These are phyloP conservation scores for Macropus fuliginosus DNA, from an alignment of 2,797 vertebrate species.

Conservation along the genomic window DNA sequence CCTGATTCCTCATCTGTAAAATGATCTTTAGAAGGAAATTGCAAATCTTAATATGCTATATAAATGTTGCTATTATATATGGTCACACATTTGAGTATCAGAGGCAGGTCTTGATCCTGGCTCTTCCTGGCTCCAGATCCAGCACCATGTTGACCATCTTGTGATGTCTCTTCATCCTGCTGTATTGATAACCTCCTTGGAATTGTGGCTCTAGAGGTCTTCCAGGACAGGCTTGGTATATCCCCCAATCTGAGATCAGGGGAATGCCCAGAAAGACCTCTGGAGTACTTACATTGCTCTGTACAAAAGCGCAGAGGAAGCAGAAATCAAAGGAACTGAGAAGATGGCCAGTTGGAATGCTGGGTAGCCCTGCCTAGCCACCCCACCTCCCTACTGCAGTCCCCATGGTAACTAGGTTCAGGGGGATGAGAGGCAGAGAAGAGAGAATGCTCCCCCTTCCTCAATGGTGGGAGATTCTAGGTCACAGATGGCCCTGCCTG, in stretches of 20 bases:
- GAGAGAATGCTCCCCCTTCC: slow-evolving; percentile 82
- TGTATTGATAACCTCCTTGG: neutral
- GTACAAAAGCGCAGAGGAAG: slow-evolving; percentile 77
- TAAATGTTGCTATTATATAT: neutral
- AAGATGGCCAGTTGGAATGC: slow-evolving; percentile 54
- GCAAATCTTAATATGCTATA: neutral
- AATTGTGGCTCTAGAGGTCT: neutral
- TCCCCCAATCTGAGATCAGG: neutral
- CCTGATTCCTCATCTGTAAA: neutral
- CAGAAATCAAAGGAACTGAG: slow-evolving; percentile 17
- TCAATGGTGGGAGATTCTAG: slow-evolving; percentile 84
- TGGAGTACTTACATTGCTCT: neutral
- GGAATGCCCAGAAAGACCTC: neutral
- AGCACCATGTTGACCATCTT: neutral
- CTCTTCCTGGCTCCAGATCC: neutral
- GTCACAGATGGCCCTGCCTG: slow-evolving; percentile 85
- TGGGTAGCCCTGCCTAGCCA: slow-evolving; percentile 78
- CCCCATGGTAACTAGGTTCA: slow-evolving; percentile 90
- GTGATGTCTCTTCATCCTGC: neutral
- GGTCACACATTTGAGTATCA: neutral
- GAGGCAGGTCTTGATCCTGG: neutral
- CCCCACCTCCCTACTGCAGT: slow-evolving; percentile 67
- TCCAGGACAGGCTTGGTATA: neutral
- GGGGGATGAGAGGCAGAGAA: slow-evolving; percentile 64
- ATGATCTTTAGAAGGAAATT: neutral